Evolutionary conservation across 2,797 vertebrate genomes (phyloP).

Genomic region (Rhynchonycteris naso): DNA sequence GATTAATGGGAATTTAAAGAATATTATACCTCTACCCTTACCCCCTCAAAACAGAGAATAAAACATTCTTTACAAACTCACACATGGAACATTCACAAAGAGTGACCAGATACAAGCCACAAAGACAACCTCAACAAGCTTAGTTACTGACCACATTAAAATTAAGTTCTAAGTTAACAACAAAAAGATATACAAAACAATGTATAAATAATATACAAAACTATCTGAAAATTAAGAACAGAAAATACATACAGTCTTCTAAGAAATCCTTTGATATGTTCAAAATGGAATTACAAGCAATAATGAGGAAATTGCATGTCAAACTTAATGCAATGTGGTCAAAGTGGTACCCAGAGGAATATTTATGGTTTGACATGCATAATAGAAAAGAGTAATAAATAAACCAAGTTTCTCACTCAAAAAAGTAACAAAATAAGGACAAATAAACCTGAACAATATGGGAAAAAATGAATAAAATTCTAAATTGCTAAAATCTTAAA

Average conservation of each 20-base stretch:
- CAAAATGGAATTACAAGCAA: neutral
- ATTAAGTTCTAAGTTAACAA: neutral
- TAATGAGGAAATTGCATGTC: neutral
- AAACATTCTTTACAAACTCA: neutral
- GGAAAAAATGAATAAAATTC: conserved; percentile 16
- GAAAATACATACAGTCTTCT: neutral
- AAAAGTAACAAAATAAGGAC: conserved; percentile 12
- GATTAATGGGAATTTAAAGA: neutral
- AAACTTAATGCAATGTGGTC: neutral
- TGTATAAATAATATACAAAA: neutral
- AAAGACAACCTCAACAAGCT: neutral
- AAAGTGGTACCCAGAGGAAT: neutral
- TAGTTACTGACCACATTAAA: neutral
- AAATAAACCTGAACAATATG: neutral
- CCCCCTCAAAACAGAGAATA: neutral
- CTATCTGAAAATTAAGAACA: neutral
- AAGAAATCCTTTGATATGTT: neutral
- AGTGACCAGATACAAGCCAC: neutral
- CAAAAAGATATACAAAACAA: neutral
- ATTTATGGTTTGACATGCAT: neutral
- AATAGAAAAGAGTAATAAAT: neutral
- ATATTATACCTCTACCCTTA: neutral
- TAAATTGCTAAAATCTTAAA: neutral
- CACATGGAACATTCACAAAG: neutral
- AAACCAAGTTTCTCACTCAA: neutral